Base-by-base conservation (phyloP, 2,113 vertebrate species). In the Progne subis region DNA sequence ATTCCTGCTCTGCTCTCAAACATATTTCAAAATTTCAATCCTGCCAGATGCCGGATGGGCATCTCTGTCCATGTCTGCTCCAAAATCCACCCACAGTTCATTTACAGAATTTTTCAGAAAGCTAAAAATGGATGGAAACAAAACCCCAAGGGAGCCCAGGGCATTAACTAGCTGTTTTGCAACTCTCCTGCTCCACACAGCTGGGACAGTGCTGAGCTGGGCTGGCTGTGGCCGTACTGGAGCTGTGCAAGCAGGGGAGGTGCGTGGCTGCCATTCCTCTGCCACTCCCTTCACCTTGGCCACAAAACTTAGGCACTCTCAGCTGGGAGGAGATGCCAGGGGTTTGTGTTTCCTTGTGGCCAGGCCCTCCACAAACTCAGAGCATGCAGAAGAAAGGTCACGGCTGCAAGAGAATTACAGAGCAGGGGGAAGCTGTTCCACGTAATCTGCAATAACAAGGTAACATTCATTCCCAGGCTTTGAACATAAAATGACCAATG, bases 161-260 rank as follows among this genome's bases (percentile, higher is more conserved):
- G 75, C 43, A 44, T 19, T 5, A 8, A 37, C 17, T 12, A 32
- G 74, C 31, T 25, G 28, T 6, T 78, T 4, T 65, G 64, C 29
- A 53, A 2, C n/a, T 39, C n/a, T 46, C 24, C 55, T 61, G 69
- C 46, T 34, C 39, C 2, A 2, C 0, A 0, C 6, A 60, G 69
- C 60, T 5, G 37, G 19, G 34, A 4, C 0, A 0, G 41, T 3
- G n/a, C 47, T 1, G 11, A 9, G 68, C 68, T 4, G 47, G 37
- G 59, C 53, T 14, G 70, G 71, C 59, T 0, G 0, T 5, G 60
- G 65, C 55, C 41, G 2, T 0, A 3, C 31, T 14, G 4, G 8
- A 32, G 49, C 49, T 76, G 47, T 34, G 78, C 2, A 39, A 85
- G 23, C 43, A 13, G n/a, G 64, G 47, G 39, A 37, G 61, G 5